A percentile compares a stretch with the other conserved stretches of the same genome.
phyloP scores from a whole-genome alignment of 2,113 vertebrate species.

The Dasyprocta punctata region DNA sequence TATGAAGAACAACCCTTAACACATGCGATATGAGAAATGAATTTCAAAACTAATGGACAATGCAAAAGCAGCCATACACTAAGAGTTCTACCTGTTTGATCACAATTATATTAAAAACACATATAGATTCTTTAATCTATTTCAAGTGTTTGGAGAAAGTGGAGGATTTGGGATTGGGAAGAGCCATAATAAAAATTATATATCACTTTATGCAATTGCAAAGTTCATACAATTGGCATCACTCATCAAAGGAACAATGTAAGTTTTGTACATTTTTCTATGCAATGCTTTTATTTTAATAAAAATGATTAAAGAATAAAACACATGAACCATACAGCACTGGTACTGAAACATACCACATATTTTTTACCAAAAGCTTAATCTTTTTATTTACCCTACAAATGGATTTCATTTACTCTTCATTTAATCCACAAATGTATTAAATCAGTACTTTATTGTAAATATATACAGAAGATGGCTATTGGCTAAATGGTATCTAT shows the following conservation, averaged over 20 bases:
- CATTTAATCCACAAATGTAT: not conserved
- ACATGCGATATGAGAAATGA: not conserved
- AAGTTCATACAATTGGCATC: not conserved
- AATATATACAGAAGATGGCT: not conserved
- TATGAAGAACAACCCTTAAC: not conserved
- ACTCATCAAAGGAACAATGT: not conserved
- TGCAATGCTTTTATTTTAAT: conserved; percentile 12
- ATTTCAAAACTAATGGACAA: not conserved
- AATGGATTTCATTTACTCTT: too few relatives aligned
- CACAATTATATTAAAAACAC: not conserved
- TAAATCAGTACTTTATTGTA: not conserved
- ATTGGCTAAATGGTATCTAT: not conserved
- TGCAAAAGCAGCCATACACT: not conserved
- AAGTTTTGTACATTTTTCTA: not conserved
- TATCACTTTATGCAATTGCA: not conserved
- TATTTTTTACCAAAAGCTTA: not conserved
- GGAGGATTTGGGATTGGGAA: not conserved
- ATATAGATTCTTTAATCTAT: not conserved
- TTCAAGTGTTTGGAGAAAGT: not conserved
- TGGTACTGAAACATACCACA: not conserved
- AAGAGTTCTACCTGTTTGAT: not conserved
- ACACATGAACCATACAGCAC: not conserved
- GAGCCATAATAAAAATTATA: not conserved
- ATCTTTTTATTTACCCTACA: not conserved
- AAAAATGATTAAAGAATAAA: not conserved